Conservation (phyloP, 2,797 vertebrate species). For the Clamator glandarius region DNA sequence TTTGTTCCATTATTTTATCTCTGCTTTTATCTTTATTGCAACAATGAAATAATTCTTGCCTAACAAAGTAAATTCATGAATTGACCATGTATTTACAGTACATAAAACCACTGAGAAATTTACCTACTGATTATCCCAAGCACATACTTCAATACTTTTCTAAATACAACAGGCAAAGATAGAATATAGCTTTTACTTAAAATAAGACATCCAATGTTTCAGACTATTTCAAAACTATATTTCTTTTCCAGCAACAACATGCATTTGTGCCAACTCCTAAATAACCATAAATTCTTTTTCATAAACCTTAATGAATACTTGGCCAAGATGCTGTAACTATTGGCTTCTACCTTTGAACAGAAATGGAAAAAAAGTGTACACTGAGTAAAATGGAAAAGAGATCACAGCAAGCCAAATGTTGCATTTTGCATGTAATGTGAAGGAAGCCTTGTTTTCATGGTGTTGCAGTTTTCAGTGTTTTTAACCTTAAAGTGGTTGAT, state of each 20-base stretch:
- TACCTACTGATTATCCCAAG: slow-evolving; percentile 1
- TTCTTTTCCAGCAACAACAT: slow-evolving; percentile 68
- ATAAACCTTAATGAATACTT: slow-evolving; percentile 80
- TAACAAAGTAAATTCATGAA: slow-evolving; percentile 28
- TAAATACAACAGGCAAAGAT: background rate
- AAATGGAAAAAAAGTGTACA: slow-evolving; percentile 73
- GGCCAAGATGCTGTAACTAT: slow-evolving; percentile 76
- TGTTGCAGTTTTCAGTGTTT: slow-evolving; percentile 74
- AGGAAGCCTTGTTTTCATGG: slow-evolving; percentile 77
- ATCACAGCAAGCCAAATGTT: slow-evolving; percentile 74
- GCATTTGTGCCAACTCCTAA: slow-evolving; percentile 73
- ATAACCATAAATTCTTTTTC: slow-evolving; percentile 79
- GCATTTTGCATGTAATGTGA: slow-evolving; percentile 76
- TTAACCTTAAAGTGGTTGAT: slow-evolving; percentile 80
- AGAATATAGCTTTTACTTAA: slow-evolving; percentile 43
- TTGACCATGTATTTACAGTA: slow-evolving; percentile 5
- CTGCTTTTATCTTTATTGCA: background rate
- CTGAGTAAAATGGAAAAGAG: slow-evolving; percentile 77
- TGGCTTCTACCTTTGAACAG: slow-evolving; percentile 73
- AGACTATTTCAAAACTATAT: slow-evolving; percentile 69
- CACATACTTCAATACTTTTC: background rate
- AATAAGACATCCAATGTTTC: slow-evolving; percentile 41
- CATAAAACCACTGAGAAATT: background rate
- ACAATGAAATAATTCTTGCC: slow-evolving; percentile 11
- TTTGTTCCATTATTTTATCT: slow-evolving; percentile 22